A percentile compares a stretch with the other conserved stretches of the same genome.
Evolutionary conservation across 2,113 vertebrate species (phyloP).

Genomic region (Sisor rabdophorus): DNA sequence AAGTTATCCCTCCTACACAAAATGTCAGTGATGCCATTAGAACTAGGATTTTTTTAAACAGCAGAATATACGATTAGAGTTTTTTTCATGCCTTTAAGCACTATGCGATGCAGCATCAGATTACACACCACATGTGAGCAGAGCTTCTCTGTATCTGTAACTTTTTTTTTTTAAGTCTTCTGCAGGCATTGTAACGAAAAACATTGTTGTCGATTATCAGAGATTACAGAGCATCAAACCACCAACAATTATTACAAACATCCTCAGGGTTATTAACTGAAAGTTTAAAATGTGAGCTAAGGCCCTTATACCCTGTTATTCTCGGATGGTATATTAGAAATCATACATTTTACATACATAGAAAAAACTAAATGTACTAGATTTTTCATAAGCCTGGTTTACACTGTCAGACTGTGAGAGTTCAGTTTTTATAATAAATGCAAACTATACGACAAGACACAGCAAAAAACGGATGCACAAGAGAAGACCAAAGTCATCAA

Average conservation of each 20-base stretch:
- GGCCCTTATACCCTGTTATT: background rate
- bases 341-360: too few relatives aligned
- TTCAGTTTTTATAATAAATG: too few relatives aligned
- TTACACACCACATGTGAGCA: background rate
- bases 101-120: background rate
- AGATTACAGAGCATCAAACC: conserved; percentile 21
- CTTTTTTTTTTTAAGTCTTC: background rate
- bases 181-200: background rate
- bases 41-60: background rate
- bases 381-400: too few relatives aligned
- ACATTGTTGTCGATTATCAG: conserved; percentile 10
- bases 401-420: too few relatives aligned
- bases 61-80: background rate
- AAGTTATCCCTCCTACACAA: background rate
- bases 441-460: too few relatives aligned
- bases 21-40: background rate
- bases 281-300: background rate
- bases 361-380: too few relatives aligned
- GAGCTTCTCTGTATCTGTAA: background rate
- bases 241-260: conserved; percentile 10
- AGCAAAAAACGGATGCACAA: too few relatives aligned
- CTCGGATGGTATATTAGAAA: background rate
- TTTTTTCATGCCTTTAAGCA: conserved; percentile 9
- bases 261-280: background rate
- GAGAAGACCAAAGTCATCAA: too few relatives aligned